Base-by-base conservation (phyloP, 2,113 vertebrate species). In the Nycticorax nycticorax region DNA sequence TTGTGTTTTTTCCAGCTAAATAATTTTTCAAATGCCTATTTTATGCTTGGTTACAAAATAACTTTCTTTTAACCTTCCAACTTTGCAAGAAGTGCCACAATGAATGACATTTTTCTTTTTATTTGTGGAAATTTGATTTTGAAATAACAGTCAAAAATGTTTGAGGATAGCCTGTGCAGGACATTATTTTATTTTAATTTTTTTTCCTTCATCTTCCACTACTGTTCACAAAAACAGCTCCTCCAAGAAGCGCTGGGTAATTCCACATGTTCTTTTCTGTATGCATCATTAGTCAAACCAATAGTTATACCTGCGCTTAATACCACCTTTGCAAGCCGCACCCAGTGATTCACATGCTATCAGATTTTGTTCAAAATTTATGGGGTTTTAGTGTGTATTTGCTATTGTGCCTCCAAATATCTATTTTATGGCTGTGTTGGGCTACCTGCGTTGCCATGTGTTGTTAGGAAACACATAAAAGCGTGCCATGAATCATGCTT, bases 51-150 rank as follows among this genome's bases (percentile, higher is more conserved):
- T 96, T 96, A 93, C 96, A 88, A 77, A 90, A 94, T 83, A 8
- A 92, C 82, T 92, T 95, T 89, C 62, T 88, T 96, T 88, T 94
- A 96, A 88, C 85, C 88, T 91, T 92, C 88, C 9, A 1, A 88
- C 41, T 88, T 85, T 23, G n/a, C 59, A 66, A 72, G 48, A 88
- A 83, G 73, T 81, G 67, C 52, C 0, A 4, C 63, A 83, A 37
- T 62, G 68, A 92, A 92, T 47, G 41, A 74, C 35, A 77, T 90
- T 94, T 90, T 97, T 92, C 71, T 84, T 57, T 76, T 85, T 85
- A 82, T 88, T 96, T 90, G 83, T 84, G 85, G 88, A 95, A 96
- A 96, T 83, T 83, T 74, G 59, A 88, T 96, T 96, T 96, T 88
- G 85, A 94, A 97, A 94, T 93, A 79, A 74, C 71, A 84, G 41